These are phyloP conservation scores for Aurelia sp. DNA, from an alignment of 30 jellyfish, hydroid and myxozoan species.

Conservation along the genomic window DNA sequence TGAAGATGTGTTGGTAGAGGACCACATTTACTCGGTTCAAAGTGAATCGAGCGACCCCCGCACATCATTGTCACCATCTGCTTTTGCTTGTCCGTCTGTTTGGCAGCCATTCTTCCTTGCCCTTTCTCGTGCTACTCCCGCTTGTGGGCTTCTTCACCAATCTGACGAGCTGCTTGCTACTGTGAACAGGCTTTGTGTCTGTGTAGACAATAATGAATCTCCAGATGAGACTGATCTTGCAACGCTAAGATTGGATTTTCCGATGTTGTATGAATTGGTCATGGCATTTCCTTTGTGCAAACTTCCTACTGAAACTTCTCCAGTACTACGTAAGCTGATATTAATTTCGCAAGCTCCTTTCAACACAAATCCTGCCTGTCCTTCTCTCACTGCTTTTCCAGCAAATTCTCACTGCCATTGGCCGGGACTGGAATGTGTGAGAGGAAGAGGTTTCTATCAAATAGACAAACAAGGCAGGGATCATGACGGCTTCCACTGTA, in stretches of 20 bases:
- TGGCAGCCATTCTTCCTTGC: constrained; percentile 12
- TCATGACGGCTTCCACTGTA: constrained; percentile 9
- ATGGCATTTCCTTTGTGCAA: constrained; percentile 16
- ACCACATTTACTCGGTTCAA: constrained; percentile 4
- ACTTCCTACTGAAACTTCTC: constrained; percentile 1
- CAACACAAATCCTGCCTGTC: constrained; percentile 5
- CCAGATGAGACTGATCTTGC: constrained; percentile 4
- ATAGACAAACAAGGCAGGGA: constrained; percentile 3
- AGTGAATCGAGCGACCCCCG: constrained; percentile 1
- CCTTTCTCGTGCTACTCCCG: constrained; percentile 10
- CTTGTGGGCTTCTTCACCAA: constrained; percentile 14
- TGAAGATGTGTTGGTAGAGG: background rate
- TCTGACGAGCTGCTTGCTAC: constrained; percentile 15
- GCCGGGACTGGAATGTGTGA: constrained; percentile 2
- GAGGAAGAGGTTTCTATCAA: constrained; percentile 3
- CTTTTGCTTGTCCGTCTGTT: constrained; percentile 6
- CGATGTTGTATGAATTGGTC: constrained; percentile 8
- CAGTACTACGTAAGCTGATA: background rate
- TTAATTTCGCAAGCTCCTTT: background rate
- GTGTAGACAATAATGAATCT: background rate
- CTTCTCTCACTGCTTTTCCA: constrained; percentile 3
- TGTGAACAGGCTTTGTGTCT: background rate
- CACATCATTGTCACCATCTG: background rate
- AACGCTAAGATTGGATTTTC: background rate
- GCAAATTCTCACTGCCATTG: background rate